Evolutionary conservation across 2,888 invertebrate genomes (phyloP), one percentile per base, ranked within the genome.

Genomic region (Caenorhabditis plicata): DNA sequence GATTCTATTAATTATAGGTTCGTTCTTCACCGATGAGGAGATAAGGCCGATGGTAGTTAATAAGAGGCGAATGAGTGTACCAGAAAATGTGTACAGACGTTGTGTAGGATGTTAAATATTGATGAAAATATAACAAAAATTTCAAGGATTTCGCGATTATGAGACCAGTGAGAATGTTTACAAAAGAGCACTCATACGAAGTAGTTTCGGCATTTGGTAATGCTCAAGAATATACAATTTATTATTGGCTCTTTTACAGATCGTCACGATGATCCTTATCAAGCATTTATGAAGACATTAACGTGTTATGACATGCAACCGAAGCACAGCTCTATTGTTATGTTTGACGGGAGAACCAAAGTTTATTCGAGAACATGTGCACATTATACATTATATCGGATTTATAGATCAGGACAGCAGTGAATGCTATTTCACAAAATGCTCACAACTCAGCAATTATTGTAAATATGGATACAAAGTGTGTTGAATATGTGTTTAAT

Each of bases 131-230:
- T n/a, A n/a, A n/a, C n/a, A n/a, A n/a, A n/a, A n/a, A 15, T 42
- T 55, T 74, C 45, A 46, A 75, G 75, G 73, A 78, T 39, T 78
- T 73, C 41, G 77, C 76, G 11, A 78, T 78, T 31, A 68, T 78
- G 53, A 69, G 77, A 4, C 77, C 70, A 27, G 36, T 39, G 20
- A 32, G 61, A 5, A 23, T 53, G 26, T 60, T 53, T 42, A 60
- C 27, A 32, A 52, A 44, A 15, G 61, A 55, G 27, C 36, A 46
- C 19, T 51, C 43, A 1, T 63, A 53, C 15, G 63, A 63, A 49
- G 48, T 63, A 20, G 42, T 63, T 17, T 53, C 63, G 1, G 63
- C 61, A 19, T 61, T 61, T 39, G 53, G 57, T 63, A 32, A 23
- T 26, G 23, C 11, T 31, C 36, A 13, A 4, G 17, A 4, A 32